These are phyloP conservation scores for Glossophaga mutica DNA, from an alignment of 2,797 vertebrate genomes.

Conservation along the genomic window DNA sequence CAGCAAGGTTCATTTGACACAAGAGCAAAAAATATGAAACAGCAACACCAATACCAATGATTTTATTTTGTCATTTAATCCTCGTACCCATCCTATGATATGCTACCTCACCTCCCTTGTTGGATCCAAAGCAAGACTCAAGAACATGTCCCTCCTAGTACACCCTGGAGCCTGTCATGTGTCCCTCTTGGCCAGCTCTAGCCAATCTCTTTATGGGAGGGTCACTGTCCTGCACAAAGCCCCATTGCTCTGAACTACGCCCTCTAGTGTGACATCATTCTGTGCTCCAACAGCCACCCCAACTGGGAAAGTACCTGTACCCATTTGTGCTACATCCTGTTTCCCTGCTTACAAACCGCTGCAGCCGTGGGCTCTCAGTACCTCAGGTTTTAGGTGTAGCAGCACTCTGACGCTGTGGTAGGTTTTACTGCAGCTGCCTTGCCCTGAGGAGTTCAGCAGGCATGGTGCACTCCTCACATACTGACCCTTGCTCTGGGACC, in stretches of 20 bases:
- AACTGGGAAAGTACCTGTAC: not conserved
- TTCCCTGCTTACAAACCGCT: not conserved
- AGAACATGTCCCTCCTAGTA: not conserved
- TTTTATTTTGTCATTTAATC: not conserved
- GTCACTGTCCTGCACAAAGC: not conserved
- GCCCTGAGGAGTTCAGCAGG: not conserved
- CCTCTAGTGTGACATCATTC: not conserved
- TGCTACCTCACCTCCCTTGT: not conserved
- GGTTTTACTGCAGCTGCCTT: not conserved
- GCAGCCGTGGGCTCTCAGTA: rapidly evolving
- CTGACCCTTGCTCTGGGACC: not conserved
- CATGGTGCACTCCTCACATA: not conserved
- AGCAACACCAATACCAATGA: not conserved
- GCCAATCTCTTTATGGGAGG: not conserved
- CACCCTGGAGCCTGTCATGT: rapidly evolving
- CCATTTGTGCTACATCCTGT: not conserved
- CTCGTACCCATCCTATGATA: rapidly evolving
- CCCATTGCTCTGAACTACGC: not conserved
- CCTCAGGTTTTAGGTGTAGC: not conserved
- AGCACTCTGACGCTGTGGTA: not conserved
- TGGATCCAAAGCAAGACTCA: not conserved
- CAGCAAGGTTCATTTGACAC: not conserved
- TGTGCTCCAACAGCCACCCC: not conserved
- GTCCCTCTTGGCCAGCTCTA: too few species aligned
- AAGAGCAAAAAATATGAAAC: not conserved